Conservation (phyloP, 2,797 vertebrate genomes). For the Dermochelys coriacea region DNA sequence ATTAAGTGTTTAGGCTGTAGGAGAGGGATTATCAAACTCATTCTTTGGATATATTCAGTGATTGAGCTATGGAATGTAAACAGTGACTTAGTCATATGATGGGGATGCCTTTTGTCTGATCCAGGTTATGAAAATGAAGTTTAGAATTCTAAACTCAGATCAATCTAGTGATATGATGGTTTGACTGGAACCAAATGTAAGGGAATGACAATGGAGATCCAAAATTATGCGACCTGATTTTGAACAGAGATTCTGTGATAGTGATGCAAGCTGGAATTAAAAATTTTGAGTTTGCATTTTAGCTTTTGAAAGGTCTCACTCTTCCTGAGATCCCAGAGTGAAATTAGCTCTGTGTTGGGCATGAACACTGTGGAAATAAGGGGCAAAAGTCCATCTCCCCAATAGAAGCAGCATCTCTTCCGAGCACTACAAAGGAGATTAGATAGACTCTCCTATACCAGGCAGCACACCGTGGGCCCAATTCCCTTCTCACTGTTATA, state of each 20-base stretch:
- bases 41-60: constrained; percentile 58
- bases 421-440: background rate
- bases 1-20: constrained; percentile 56
- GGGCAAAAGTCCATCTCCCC: background rate
- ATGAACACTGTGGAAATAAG: background rate
- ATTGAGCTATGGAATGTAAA: constrained; percentile 2
- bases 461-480: background rate
- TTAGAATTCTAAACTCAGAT: constrained; percentile 27
- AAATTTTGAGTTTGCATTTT: background rate
- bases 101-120: background rate
- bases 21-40: constrained; percentile 44
- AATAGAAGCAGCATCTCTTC: rapidly evolving
- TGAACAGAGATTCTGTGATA: background rate
- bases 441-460: background rate
- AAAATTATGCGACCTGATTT: background rate
- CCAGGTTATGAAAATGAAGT: constrained; percentile 3
- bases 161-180: background rate
- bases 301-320: background rate
- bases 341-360: background rate
- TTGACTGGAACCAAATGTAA: constrained; percentile 11
- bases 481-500: background rate
- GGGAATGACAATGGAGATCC: background rate
- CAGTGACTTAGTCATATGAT: constrained; percentile 40
- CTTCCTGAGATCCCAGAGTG: background rate
- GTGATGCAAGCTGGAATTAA: background rate